Evolutionary conservation across 2,797 vertebrate genomes (phyloP).

Genomic region (Parauchenoglanis punctatus): DNA sequence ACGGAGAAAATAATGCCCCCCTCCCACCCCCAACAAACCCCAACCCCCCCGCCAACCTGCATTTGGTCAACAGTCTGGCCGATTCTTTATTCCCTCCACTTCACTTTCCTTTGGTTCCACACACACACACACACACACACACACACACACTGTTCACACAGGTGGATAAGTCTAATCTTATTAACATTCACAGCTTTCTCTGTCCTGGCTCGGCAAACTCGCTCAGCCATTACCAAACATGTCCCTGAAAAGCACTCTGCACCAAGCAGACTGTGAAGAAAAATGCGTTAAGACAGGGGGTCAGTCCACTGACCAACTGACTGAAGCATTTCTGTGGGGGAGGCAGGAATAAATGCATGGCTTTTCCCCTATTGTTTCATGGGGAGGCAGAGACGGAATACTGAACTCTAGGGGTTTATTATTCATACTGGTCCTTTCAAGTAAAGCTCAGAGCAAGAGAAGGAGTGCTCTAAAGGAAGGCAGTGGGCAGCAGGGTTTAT

Average conservation of each 20-base stretch:
- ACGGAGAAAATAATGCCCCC: neutral
- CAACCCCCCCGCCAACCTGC: neutral
- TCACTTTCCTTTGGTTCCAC: slow-evolving; percentile 28
- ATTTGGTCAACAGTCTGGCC: slow-evolving; percentile 24
- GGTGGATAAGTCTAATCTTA: slow-evolving; percentile 65
- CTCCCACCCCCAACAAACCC: neutral
- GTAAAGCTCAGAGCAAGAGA: slow-evolving; percentile 39
- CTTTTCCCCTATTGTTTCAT: slow-evolving; percentile 59
- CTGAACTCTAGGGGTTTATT: slow-evolving; percentile 65
- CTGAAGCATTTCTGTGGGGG: slow-evolving; percentile 61
- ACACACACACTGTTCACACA: slow-evolving; percentile 48
- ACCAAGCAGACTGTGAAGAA: slow-evolving; percentile 39
- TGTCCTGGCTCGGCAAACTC: slow-evolving; percentile 34
- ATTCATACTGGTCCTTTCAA: slow-evolving; percentile 66
- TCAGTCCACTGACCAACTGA: slow-evolving; percentile 57
- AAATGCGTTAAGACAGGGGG: slow-evolving; percentile 64
- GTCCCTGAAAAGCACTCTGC: slow-evolving; percentile 38
- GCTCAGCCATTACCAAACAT: slow-evolving; percentile 51
- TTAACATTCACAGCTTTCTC: slow-evolving; percentile 61
- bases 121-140: slow-evolving; percentile 34
- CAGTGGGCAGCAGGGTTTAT: slow-evolving; percentile 59
- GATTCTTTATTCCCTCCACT: slow-evolving; percentile 18
- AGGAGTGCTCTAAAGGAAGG: slow-evolving; percentile 40
- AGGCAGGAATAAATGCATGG: slow-evolving; percentile 65
- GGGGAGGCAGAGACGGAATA: slow-evolving; percentile 42